Conservation (phyloP, 2,797 vertebrate species). For the Tympanoctomys barrerae region DNA sequence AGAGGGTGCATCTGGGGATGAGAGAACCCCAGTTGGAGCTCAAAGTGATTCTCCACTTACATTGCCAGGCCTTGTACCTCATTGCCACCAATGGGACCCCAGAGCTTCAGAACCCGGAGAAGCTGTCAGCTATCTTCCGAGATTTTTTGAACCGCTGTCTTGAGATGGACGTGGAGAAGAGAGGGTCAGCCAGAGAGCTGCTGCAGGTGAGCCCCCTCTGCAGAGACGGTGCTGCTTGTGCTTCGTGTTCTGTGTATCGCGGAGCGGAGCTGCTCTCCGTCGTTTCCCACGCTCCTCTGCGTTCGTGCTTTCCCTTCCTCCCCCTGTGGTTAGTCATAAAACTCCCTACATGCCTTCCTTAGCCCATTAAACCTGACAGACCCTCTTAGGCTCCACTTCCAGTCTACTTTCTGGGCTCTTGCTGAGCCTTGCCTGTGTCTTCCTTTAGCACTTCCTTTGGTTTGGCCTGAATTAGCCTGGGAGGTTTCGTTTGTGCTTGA, state of each 20-base stretch:
- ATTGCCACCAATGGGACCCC: constrained; percentile 98
- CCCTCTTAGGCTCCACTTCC: neutral
- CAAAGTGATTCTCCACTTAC: constrained; percentile 63
- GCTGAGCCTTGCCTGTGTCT: neutral
- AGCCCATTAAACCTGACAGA: neutral
- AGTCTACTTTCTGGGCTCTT: constrained; percentile 30
- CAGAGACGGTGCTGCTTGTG: neutral
- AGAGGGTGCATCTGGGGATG: neutral
- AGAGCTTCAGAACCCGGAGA: constrained; percentile 97
- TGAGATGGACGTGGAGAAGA: constrained; percentile 99
- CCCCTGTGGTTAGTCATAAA: neutral
- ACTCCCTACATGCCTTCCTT: neutral
- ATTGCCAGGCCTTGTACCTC: constrained; percentile 95
- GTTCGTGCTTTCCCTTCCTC: neutral
- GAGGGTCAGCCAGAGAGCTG: constrained; percentile 96
- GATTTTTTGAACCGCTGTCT: constrained; percentile 97
- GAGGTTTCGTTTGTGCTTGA: constrained; percentile 43
- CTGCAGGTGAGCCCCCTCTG: constrained; percentile 91
- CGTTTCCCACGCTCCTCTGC: neutral
- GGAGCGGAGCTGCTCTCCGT: neutral
- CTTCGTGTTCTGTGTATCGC: neutral
- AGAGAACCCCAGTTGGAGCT: neutral
- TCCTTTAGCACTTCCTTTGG: constrained; percentile 14
- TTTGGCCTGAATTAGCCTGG: constrained; percentile 45
- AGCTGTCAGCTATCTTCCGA: constrained; percentile 94